A percentile compares a stretch with the other conserved stretches of the same genome.
These are phyloP conservation scores for Ceratoteleas bidentatus DNA, from an alignment of 1,140 invertebrate genomes.

Conservation along the genomic window DNA sequence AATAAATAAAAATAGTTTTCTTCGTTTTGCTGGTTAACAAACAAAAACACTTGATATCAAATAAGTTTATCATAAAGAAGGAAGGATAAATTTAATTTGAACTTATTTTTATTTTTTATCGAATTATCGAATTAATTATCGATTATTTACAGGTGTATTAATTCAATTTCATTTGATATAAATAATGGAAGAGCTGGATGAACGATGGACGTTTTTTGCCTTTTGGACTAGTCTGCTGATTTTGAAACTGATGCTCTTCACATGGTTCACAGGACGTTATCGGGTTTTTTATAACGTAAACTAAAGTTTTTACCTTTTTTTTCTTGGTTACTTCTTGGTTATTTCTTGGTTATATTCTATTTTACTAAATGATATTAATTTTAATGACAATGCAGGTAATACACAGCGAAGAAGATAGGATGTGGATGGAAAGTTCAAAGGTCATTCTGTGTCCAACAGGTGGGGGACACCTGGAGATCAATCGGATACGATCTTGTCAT, in stretches of 20 bases:
- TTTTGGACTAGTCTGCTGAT: conserved; percentile 71
- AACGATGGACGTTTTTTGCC: conserved; percentile 65
- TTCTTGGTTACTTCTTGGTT: too few species aligned
- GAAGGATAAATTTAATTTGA: too few species aligned
- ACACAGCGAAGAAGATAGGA: conserved; percentile 71
- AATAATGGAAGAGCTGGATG: conserved; percentile 26
- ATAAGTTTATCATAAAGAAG: too few species aligned
- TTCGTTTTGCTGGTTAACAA: too few species aligned
- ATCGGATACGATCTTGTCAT: conserved; percentile 70
- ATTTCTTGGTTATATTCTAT: too few species aligned
- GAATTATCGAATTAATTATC: too few species aligned
- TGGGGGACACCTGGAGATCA: conserved; percentile 71
- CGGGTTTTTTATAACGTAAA: conserved; percentile 71
- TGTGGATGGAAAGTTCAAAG: conserved; percentile 69
- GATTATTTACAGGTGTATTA: too few species aligned
- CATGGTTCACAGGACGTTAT: conserved; percentile 72
- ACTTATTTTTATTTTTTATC: not conserved
- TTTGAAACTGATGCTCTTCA: conserved; percentile 70
- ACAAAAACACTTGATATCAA: too few species aligned
- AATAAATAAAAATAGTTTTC: too few species aligned
- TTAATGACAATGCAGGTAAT: not conserved
- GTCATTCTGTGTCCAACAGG: conserved; percentile 65
- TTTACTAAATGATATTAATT: not conserved
- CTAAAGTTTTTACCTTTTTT: not conserved
- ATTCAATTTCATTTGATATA: not conserved